Evolutionary conservation across 2,113 vertebrate genomes (phyloP).

Genomic region (Sphaerodactylus townsendi): DNA sequence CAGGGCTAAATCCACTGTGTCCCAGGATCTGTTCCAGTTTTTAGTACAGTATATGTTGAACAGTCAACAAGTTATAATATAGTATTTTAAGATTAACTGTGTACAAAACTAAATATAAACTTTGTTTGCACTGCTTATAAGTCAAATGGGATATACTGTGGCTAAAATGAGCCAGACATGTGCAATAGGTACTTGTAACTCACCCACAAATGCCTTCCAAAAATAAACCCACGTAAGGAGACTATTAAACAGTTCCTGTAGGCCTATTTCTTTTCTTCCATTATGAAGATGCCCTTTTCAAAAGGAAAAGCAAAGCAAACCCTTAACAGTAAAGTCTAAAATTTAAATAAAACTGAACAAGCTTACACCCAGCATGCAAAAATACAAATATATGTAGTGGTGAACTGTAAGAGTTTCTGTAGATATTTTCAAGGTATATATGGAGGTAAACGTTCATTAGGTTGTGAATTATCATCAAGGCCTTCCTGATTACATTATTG

Average conservation of each 20-base stretch:
- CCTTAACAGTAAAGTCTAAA: slow-evolving; percentile 35
- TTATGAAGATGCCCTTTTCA: no score
- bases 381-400: slow-evolving; percentile 23
- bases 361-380: slow-evolving; percentile 58
- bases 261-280: neutral
- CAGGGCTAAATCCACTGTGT: neutral
- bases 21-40: neutral
- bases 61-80: neutral
- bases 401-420: neutral
- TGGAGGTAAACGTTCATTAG: slow-evolving; percentile 46
- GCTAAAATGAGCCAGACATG: neutral
- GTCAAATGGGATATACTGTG: neutral
- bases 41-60: neutral
- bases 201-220: neutral
- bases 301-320: neutral
- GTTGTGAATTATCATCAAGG: slow-evolving; percentile 12
- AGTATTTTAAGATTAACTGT: no score
- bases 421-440: slow-evolving; percentile 42
- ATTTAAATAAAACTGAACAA: slow-evolving; percentile 38
- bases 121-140: neutral
- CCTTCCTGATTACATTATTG: neutral
- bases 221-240: slow-evolving; percentile 28
- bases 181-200: no score
- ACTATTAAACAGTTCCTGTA: slow-evolving; percentile 5
- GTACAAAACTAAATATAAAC: neutral